These are phyloP conservation scores for Saccopteryx bilineata DNA, from an alignment of 2,113 vertebrate genomes.

Conservation along the genomic window DNA sequence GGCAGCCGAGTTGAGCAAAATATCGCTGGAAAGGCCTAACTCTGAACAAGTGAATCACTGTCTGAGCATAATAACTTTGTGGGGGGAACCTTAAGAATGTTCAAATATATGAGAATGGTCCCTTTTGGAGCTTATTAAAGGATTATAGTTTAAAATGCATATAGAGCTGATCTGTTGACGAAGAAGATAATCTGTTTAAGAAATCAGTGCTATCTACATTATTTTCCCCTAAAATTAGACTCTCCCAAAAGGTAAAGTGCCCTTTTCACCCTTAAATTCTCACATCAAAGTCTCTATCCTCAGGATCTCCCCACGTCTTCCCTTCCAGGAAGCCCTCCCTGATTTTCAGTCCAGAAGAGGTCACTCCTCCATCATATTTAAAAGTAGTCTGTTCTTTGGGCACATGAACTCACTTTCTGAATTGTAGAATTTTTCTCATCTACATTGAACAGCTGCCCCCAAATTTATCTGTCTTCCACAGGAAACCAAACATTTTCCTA, in stretches of 20 bases:
- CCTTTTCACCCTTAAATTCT: neutral
- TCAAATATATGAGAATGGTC: neutral
- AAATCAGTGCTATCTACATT: rapidly evolving
- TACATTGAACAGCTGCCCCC: neutral
- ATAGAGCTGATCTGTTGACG: neutral
- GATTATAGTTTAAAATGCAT: constrained; percentile 36
- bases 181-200: neutral
- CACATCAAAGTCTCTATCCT: neutral
- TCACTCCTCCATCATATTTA: neutral
- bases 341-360: neutral
- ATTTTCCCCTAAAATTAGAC: neutral
- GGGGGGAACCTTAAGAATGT: no score
- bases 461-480: neutral
- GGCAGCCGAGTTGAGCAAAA: constrained; percentile 31
- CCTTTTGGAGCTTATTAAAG: neutral
- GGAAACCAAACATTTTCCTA: constrained; percentile 37
- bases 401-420: neutral
- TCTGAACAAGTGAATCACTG: constrained; percentile 21
- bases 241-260: neutral
- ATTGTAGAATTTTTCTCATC: neutral
- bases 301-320: neutral
- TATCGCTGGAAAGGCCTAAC: neutral
- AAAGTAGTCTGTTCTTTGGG: neutral
- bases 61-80: neutral
- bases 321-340: constrained; percentile 28